A percentile compares a stretch with the other conserved stretches of the same genome.
Conservation (phyloP, 2,113 vertebrate species). For the Psephotus haematonotus region DNA sequence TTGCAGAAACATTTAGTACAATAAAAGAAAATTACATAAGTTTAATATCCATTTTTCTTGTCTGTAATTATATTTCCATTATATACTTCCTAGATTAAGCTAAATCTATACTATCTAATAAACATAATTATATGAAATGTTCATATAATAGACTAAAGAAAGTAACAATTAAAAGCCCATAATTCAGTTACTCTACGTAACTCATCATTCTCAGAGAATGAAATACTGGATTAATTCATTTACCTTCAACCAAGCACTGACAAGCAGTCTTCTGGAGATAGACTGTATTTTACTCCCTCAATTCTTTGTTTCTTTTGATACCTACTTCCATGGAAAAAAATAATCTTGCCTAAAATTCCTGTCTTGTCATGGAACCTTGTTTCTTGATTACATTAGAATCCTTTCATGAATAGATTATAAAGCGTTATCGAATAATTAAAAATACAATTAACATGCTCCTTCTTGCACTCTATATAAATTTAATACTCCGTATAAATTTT, state of each 20-base stretch:
- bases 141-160: conserved; percentile 32
- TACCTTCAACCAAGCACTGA: neutral
- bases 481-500: neutral
- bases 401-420: neutral
- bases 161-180: conserved; percentile 49
- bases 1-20: conserved; percentile 8
- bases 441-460: neutral
- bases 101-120: conserved; percentile 54
- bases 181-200: conserved; percentile 11
- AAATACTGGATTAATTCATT: conserved; percentile 17
- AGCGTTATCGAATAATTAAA: neutral
- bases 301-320: neutral
- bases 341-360: neutral
- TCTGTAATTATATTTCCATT: conserved; percentile 39
- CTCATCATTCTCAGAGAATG: conserved; percentile 5
- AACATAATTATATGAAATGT: conserved; percentile 38
- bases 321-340: neutral
- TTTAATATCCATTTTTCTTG: conserved; percentile 38
- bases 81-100: conserved; percentile 39
- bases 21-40: conserved; percentile 40
- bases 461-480: neutral
- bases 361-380: neutral
- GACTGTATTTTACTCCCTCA: neutral
- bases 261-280: neutral
- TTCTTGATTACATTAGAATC: neutral